Evolutionary conservation across 2,113 vertebrate genomes (phyloP).

Genomic region (Vulpes vulpes): DNA sequence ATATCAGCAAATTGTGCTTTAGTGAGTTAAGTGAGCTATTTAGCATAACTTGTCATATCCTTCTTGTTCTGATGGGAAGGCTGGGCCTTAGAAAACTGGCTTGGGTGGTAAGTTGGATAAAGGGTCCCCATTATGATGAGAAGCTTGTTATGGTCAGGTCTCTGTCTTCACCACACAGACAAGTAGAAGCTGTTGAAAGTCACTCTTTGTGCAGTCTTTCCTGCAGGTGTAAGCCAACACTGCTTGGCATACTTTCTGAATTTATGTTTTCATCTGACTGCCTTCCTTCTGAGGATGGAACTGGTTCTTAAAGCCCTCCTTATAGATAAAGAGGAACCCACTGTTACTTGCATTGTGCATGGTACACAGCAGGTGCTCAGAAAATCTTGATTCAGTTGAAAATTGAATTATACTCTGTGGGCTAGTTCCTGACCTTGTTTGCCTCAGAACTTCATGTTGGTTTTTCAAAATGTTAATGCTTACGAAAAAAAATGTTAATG

Average conservation of each 20-base stretch:
- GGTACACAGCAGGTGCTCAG: neutral
- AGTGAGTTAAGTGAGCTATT: neutral
- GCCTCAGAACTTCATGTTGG: neutral
- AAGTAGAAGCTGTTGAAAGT: neutral
- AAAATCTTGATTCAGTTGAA: neutral
- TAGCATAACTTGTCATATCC: neutral
- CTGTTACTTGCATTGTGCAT: neutral
- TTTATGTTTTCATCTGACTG: slow-evolving; percentile 5
- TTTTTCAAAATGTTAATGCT: slow-evolving; percentile 42
- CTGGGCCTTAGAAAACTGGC: neutral
- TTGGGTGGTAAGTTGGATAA: neutral
- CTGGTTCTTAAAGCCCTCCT: neutral
- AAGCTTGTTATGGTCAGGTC: neutral
- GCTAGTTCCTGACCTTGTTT: neutral
- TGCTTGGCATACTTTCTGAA: neutral
- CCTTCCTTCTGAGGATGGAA: neutral
- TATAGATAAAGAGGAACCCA: too few relatives aligned
- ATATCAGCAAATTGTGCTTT: neutral
- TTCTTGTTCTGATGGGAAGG: slow-evolving; percentile 1
- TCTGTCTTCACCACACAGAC: neutral
- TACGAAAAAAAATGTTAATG: neutral
- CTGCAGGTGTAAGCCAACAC: neutral
- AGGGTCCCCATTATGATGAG: neutral
- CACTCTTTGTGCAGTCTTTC: neutral
- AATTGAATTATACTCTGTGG: neutral